phyloP scores from a whole-genome alignment of 2,797 vertebrate genomes.

The Mionectes olivaceus region DNA sequence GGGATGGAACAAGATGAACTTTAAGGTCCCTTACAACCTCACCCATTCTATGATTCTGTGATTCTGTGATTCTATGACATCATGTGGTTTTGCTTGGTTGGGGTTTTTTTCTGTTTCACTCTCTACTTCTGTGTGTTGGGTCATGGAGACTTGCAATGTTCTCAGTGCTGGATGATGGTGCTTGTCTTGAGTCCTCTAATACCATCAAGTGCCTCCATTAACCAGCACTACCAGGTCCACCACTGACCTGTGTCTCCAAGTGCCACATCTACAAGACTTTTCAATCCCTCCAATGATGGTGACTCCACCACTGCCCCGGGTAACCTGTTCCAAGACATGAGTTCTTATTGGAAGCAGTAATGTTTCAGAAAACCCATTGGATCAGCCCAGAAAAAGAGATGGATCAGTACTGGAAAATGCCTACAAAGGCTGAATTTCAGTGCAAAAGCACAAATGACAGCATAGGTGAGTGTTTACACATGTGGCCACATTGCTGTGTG shows the following conservation, averaged over 20 bases:
- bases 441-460: background rate
- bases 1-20: fast-evolving
- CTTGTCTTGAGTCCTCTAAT: fast-evolving
- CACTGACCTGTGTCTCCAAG: background rate
- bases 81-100: background rate
- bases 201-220: background rate
- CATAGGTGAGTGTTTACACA: background rate
- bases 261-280: background rate
- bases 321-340: background rate
- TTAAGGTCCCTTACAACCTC: background rate
- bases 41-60: no score
- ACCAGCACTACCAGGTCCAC: background rate
- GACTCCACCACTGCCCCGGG: background rate
- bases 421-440: background rate
- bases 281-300: background rate
- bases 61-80: background rate
- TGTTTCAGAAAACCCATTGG: background rate
- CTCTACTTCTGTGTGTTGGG: background rate
- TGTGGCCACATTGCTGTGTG: background rate
- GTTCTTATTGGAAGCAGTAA: background rate
- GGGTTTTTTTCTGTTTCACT: background rate
- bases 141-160: background rate
- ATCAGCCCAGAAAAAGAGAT: background rate
- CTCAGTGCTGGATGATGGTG: fast-evolving
- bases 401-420: background rate